Percentiles rank a stretch among this genome's conserved stretches.
phyloP scores from a whole-genome alignment of 2,113 vertebrate genomes.

The Pelmatolapia mariae region DNA sequence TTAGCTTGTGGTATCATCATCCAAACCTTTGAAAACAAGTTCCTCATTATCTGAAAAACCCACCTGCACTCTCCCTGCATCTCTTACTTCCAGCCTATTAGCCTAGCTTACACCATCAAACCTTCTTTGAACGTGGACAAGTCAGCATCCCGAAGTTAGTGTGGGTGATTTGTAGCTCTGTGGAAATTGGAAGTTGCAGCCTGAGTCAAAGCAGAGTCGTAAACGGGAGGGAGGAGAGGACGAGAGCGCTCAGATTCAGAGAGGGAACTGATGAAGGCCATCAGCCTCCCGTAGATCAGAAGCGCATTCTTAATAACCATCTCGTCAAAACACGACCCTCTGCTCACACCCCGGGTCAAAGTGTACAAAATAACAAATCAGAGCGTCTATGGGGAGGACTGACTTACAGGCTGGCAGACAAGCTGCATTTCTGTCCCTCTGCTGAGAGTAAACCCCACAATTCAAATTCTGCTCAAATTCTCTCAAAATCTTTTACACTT shows the following conservation, averaged over 20 bases:
- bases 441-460: not conserved
- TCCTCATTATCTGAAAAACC: not conserved
- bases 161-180: slow-evolving; percentile 55
- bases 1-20: not conserved
- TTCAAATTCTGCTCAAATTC: not conserved
- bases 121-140: not conserved
- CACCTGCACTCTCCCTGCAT: not conserved
- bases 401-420: not conserved
- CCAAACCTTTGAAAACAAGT: slow-evolving; percentile 7
- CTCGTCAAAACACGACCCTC: slow-evolving; percentile 50
- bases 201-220: slow-evolving; percentile 54
- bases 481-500: not conserved
- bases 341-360: not conserved
- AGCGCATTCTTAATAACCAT: slow-evolving; percentile 57
- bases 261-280: slow-evolving; percentile 27
- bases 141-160: slow-evolving; percentile 8
- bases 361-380: not conserved
- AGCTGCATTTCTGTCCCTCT: not conserved
- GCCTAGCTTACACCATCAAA: slow-evolving; percentile 12
- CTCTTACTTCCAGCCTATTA: slow-evolving; percentile 2
- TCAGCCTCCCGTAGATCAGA: slow-evolving; percentile 28
- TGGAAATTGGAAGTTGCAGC: slow-evolving; percentile 61
- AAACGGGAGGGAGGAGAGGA: slow-evolving; percentile 48
- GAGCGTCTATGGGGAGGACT: not conserved
- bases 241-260: slow-evolving; percentile 7